phyloP scores from a whole-genome alignment of 2,888 invertebrate genomes.

The Hyles lineata region DNA sequence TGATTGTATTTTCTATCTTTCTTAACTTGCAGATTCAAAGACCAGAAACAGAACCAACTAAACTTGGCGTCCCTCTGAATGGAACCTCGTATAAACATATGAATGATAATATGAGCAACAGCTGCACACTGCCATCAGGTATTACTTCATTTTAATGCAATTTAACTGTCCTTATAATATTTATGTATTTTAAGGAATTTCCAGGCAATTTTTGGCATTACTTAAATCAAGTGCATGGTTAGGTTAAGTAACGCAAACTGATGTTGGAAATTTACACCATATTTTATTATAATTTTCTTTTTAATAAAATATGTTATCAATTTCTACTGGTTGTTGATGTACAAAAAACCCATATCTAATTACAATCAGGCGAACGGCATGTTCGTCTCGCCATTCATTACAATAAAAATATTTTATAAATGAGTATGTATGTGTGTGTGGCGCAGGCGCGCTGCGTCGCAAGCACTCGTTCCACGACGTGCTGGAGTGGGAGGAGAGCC shows the following conservation, averaged over 20 bases:
- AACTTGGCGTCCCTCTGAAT: slow-evolving; percentile 74
- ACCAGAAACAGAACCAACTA: slow-evolving; percentile 81
- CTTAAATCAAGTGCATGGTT: too few relatives aligned
- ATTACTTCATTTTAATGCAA: slow-evolving; percentile 31
- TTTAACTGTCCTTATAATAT: too few relatives aligned
- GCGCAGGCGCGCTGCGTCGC: slow-evolving; percentile 85
- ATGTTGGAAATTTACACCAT: too few relatives aligned
- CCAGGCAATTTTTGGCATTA: background rate
- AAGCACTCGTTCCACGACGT: slow-evolving; percentile 93
- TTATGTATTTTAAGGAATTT: background rate
- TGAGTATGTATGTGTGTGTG: background rate
- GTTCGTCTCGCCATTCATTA: too few relatives aligned
- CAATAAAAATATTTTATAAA: too few relatives aligned
- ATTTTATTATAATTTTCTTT: too few relatives aligned
- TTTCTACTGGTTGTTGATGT: too few relatives aligned
- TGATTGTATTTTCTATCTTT: background rate
- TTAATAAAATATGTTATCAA: too few relatives aligned
- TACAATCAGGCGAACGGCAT: too few relatives aligned
- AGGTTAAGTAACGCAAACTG: too few relatives aligned
- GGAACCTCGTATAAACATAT: slow-evolving; percentile 77
- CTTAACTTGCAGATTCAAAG: slow-evolving; percentile 68
- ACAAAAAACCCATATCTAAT: too few relatives aligned
- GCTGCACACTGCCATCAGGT: slow-evolving; percentile 90
- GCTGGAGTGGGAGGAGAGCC: slow-evolving; percentile 86
- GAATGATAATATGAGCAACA: slow-evolving; percentile 90